Percentiles rank a stretch among this genome's conserved stretches.
These are phyloP conservation scores for Hippopotamus amphibius DNA, from an alignment of 2,113 vertebrate species.

Conservation along the genomic window DNA sequence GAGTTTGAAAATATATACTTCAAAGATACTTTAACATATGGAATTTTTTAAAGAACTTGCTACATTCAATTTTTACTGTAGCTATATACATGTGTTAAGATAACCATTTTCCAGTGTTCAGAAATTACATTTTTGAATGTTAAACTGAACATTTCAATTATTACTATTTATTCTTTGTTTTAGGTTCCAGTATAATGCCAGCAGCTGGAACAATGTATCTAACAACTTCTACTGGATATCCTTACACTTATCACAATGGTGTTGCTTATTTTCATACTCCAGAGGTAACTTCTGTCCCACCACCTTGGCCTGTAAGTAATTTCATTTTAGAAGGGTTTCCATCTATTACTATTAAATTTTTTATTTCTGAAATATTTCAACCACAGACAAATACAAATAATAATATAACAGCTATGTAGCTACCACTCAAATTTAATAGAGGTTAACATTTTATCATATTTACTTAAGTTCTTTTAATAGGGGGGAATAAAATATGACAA, in stretches of 20 bases:
- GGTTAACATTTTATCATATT: conserved; percentile 31
- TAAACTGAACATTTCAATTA: conserved; percentile 33
- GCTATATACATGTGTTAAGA: not conserved
- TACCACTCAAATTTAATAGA: conserved; percentile 31
- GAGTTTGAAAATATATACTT: conserved; percentile 56
- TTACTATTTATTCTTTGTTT: conserved; percentile 71
- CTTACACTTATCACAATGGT: conserved; percentile 93
- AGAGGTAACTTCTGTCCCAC: conserved; percentile 83
- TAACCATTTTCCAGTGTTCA: conserved; percentile 48
- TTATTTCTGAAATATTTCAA: conserved; percentile 56
- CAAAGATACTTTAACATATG: not conserved
- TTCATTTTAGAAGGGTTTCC: conserved; percentile 51
- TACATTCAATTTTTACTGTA: conserved; percentile 25
- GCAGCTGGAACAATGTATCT: conserved; percentile 89
- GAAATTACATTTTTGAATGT: conserved; percentile 57
- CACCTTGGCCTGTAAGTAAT: conserved; percentile 91
- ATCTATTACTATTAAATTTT: conserved; percentile 25
- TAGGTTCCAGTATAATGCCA: conserved; percentile 84
- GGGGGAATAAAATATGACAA: not conserved
- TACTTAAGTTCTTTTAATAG: conserved; percentile 16
- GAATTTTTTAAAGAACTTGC: not conserved
- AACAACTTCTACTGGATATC: conserved; percentile 91
- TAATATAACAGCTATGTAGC: not conserved
- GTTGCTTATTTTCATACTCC: conserved; percentile 93
- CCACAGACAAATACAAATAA: conserved; percentile 35